Evolutionary conservation across 2,797 vertebrate species (phyloP).

Genomic region (Borostomias antarcticus): DNA sequence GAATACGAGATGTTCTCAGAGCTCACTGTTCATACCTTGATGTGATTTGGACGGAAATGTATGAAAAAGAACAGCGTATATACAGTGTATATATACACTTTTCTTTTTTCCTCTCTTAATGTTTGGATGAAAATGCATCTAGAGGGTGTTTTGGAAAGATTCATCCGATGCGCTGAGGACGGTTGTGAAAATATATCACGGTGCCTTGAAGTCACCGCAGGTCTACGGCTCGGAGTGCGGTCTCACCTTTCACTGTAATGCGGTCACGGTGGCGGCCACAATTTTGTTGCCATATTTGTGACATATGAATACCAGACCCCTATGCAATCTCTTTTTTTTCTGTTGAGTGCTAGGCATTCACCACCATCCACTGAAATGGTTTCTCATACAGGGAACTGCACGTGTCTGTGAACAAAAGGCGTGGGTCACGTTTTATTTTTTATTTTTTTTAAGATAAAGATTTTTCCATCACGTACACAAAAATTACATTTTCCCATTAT

Average conservation of each 20-base stretch:
- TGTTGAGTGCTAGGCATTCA: not conserved
- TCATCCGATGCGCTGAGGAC: conserved; percentile 43
- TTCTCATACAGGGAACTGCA: conserved; percentile 38
- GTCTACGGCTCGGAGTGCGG: no score
- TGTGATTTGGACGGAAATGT: conserved; percentile 76
- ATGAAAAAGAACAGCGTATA: conserved; percentile 49
- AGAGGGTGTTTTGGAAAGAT: conserved; percentile 48
- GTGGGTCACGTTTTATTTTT: no score
- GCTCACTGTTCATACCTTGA: conserved; percentile 76
- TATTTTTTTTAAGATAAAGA: conserved; percentile 47
- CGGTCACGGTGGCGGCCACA: not conserved
- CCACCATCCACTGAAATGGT: conserved; percentile 14
- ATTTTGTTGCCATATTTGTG: conserved; percentile 41
- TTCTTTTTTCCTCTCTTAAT: conserved; percentile 60
- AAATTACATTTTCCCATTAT: conserved; percentile 70
- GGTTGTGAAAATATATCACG: conserved; percentile 22
- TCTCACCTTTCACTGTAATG: no score
- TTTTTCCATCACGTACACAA: conserved; percentile 63
- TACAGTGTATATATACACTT: no score
- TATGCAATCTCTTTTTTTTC: conserved; percentile 21
- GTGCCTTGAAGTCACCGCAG: not conserved
- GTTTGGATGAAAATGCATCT: conserved; percentile 53
- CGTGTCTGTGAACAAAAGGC: conserved; percentile 1
- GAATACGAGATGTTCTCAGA: conserved; percentile 72
- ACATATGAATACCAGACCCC: conserved; percentile 26